A percentile compares a stretch with the other conserved stretches of the same genome.
phyloP scores from a whole-genome alignment of 23 tunicate genomes.

The Phallusia fumigata region DNA sequence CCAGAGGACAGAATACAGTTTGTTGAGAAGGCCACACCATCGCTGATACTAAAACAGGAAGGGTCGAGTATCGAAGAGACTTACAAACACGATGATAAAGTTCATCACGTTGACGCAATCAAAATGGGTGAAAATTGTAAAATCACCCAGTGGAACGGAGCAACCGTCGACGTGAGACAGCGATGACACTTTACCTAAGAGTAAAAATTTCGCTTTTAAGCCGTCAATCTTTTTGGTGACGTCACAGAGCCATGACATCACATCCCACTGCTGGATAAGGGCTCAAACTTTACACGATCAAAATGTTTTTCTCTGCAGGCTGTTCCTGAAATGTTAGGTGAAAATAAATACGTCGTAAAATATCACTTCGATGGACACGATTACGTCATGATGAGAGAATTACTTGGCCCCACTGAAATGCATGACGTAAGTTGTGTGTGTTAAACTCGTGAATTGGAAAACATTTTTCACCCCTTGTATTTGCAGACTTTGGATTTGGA shows the following conservation, averaged over 20 bases:
- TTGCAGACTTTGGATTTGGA: not conserved
- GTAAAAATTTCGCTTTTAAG: too few species aligned
- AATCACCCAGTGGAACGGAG: not conserved
- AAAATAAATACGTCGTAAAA: not conserved
- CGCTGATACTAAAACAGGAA: not conserved
- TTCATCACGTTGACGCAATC: not conserved
- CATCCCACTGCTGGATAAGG: too few species aligned
- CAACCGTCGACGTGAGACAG: not conserved
- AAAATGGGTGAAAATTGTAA: not conserved
- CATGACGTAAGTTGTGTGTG: not conserved
- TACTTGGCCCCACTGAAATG: not conserved
- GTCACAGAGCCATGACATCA: too few species aligned
- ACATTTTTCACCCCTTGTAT: not conserved
- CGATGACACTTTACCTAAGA: too few species aligned
- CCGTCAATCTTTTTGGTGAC: too few species aligned
- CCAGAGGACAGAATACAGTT: not conserved
- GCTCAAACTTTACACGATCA: too few species aligned
- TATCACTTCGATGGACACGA: constrained; percentile 4
- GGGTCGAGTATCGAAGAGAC: not conserved
- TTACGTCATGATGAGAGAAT: not conserved
- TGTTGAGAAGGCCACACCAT: not conserved
- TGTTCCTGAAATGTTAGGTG: not conserved
- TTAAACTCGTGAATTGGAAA: not conserved
- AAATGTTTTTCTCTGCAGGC: not conserved
- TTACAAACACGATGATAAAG: not conserved